These are phyloP conservation scores for Acheta domesticus DNA, from an alignment of 2,888 invertebrate genomes.

Conservation along the genomic window DNA sequence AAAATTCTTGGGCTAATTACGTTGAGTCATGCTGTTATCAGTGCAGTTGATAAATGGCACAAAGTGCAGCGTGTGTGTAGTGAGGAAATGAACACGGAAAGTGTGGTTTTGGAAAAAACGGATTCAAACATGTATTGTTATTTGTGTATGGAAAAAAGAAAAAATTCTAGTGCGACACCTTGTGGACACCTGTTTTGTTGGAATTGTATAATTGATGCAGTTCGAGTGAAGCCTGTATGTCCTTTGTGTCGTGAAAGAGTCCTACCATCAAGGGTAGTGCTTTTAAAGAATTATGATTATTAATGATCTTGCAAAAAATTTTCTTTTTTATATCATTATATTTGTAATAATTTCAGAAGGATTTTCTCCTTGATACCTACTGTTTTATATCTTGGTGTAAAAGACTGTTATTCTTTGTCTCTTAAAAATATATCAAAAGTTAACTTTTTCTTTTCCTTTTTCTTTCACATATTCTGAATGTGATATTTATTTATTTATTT, in stretches of 20 bases:
- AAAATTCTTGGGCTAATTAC: neutral
- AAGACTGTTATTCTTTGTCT: too few species aligned
- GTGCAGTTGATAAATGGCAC: neutral
- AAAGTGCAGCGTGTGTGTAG: neutral
- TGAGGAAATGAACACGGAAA: neutral
- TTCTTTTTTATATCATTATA: too few species aligned
- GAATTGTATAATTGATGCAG: constrained; percentile 68
- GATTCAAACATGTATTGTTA: constrained; percentile 51
- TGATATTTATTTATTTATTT: too few species aligned
- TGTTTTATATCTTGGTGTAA: too few species aligned
- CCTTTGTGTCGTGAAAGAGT: constrained; percentile 67
- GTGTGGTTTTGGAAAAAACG: neutral
- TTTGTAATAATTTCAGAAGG: too few species aligned
- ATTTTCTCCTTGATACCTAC: too few species aligned
- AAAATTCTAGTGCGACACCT: constrained; percentile 62
- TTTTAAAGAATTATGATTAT: constrained; percentile 58
- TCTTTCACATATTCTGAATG: too few species aligned
- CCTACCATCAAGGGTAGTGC: constrained; percentile 60
- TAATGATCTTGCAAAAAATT: neutral
- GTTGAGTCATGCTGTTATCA: neutral
- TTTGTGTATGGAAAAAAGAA: constrained; percentile 63
- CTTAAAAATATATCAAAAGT: too few species aligned
- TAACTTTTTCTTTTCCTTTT: too few species aligned
- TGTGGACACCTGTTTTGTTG: constrained; percentile 87
- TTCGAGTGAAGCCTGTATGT: constrained; percentile 62